A percentile compares a stretch with the other conserved stretches of the same genome.
Evolutionary conservation across 2,113 vertebrate species (phyloP).

Genomic region (Erythrocercus mccallii): DNA sequence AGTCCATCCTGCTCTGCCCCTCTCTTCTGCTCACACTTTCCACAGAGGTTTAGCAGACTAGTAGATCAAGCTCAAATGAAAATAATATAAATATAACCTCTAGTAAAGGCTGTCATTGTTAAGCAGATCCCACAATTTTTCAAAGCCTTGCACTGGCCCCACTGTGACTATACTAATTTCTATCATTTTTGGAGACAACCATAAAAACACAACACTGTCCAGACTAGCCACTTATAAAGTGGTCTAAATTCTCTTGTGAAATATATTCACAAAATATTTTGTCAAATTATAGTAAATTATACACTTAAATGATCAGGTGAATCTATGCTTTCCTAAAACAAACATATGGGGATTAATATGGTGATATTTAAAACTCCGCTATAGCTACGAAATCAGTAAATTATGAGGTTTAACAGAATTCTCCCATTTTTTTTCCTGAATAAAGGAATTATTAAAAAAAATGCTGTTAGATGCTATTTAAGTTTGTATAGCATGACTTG

Average conservation of each 20-base stretch:
- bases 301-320: background rate
- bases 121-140: background rate
- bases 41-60: background rate
- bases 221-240: background rate
- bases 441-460: background rate
- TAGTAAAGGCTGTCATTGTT: background rate
- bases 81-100: background rate
- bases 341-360: background rate
- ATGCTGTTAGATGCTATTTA: background rate
- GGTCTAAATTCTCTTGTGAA: background rate
- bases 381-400: background rate
- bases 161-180: background rate
- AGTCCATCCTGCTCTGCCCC: background rate
- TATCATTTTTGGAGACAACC: background rate
- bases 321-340: background rate
- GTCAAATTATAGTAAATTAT: background rate
- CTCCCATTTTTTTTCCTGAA: background rate
- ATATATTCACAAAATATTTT: background rate
- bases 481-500: background rate
- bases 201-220: background rate
- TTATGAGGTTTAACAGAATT: background rate
- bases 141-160: background rate
- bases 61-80: background rate
- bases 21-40: background rate
- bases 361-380: background rate